Percentiles rank a stretch among this genome's conserved stretches.
Evolutionary conservation across 2,113 vertebrate species (phyloP).

Genomic region (Gymnobelideus leadbeateri): DNA sequence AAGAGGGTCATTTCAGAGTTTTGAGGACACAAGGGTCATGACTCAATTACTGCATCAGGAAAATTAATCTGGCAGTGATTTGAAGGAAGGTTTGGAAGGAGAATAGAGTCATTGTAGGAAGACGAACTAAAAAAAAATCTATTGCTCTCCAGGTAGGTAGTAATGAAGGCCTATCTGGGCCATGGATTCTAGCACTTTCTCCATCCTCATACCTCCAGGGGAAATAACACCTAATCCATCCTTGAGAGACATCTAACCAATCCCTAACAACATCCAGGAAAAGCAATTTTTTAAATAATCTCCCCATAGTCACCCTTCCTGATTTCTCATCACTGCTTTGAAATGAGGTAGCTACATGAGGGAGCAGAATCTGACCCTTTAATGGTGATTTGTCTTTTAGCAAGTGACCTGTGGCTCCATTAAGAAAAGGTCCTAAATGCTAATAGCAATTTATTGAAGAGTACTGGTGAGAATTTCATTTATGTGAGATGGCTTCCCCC

Average conservation of each 20-base stretch:
- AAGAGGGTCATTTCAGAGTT: neutral
- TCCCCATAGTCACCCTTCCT: neutral
- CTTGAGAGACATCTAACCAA: neutral
- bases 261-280: neutral
- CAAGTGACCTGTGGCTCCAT: neutral
- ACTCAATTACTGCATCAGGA: neutral
- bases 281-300: neutral
- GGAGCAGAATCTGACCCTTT: slow-evolving; percentile 18
- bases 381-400: slow-evolving; percentile 6
- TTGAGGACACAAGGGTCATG: neutral
- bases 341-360: neutral
- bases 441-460: slow-evolving; percentile 41
- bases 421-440: neutral
- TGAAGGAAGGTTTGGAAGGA: neutral
- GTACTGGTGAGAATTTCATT: slow-evolving; percentile 20
- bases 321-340: neutral
- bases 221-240: neutral
- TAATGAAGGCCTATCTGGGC: neutral
- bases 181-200: neutral
- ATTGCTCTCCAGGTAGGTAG: neutral
- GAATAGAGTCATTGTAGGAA: neutral
- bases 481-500: slow-evolving; percentile 10
- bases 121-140: neutral
- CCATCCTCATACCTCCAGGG: neutral
- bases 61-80: neutral